Evolutionary conservation across 2,113 vertebrate species (phyloP), one percentile per base, ranked within the genome.

Genomic region (Eubucco bourcierii): DNA sequence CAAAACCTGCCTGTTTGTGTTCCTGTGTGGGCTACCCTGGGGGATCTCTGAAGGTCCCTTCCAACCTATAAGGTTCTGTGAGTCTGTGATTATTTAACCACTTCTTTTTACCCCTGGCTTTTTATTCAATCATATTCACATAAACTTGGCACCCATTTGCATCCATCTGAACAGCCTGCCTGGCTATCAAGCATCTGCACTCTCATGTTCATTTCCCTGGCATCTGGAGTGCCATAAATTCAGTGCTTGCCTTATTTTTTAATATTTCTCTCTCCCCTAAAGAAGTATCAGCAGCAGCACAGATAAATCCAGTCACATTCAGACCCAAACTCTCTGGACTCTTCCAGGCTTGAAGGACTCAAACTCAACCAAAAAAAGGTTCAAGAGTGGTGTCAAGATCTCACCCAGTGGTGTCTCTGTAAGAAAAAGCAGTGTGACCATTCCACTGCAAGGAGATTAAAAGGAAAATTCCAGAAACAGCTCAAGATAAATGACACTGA

Each of bases 221-320:
- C 96, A 97, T 97, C 96, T 97, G 97, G 95, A 96, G 86, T 67
- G 79, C 80, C 63, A 89, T 94, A 96, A 97, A 97, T 97, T 93
- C 95, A 95, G 84, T 50, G 34, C 72, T 95, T 91, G 78, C 87
- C 78, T 95, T 95, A 60, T 41, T 83, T 93, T 83, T 81, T 60
- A 41, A 18, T 70, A 24, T 53, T 80, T 67, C 17, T 4, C 8
- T 63, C 16, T 41, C n/a, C 21, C 58, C 53, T n/a, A 59, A 85
- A 66, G 60, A 80, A 86, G 28, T 41, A 92, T 7, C 87, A 55
- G 71, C 84, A 81, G 67, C 84, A 86, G 46, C 70, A 89, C 15
- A 31, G 80, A 78, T 86, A 84, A 93, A 80, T 87, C 86, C n/a
- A 2, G 80, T 39, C 65, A 29, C 68, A 58, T 70, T 87, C 77